Evolutionary conservation across 2,888 invertebrate genomes (phyloP).

Genomic region (Drosophila peninsularis): DNA sequence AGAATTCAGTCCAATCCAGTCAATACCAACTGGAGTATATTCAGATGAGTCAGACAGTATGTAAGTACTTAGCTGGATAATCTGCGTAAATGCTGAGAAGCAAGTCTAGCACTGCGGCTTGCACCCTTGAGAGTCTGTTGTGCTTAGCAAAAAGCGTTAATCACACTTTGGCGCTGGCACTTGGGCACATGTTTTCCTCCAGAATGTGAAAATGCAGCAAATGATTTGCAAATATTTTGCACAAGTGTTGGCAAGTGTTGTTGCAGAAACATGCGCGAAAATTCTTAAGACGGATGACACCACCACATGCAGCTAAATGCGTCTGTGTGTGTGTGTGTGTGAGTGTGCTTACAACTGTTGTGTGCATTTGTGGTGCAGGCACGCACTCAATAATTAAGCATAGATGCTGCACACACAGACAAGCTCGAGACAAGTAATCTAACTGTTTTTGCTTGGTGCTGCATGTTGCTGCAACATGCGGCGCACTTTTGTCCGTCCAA

Average conservation of each 20-base stretch:
- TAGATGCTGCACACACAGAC: conserved; percentile 35
- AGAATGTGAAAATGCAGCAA: conserved; percentile 41
- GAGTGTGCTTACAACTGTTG: conserved; percentile 9
- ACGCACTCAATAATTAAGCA: conserved; percentile 69
- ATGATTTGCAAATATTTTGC: conserved; percentile 65
- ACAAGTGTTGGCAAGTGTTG: conserved; percentile 41
- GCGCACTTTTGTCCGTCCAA: conserved; percentile 30
- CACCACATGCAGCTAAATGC: conserved; percentile 11
- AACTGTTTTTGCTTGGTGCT: conserved; percentile 34
- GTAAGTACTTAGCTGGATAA: background rate
- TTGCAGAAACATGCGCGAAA: conserved; percentile 43
- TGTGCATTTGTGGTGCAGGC: conserved; percentile 39
- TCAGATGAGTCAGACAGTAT: background rate
- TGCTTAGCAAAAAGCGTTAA: conserved; percentile 9
- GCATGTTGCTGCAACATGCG: conserved; percentile 53
- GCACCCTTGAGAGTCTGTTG: background rate
- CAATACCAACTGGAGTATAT: background rate
- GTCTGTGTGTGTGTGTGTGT: background rate
- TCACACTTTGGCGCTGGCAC: conserved; percentile 30
- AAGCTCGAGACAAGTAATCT: conserved; percentile 15
- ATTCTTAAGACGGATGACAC: conserved; percentile 24
- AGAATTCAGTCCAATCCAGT: too few species aligned
- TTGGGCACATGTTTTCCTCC: conserved; percentile 25
- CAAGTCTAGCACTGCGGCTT: background rate
- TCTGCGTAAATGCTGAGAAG: background rate